These are phyloP conservation scores for Cataglyphis livida DNA, from an alignment of 2,888 invertebrate genomes.

Conservation along the genomic window DNA sequence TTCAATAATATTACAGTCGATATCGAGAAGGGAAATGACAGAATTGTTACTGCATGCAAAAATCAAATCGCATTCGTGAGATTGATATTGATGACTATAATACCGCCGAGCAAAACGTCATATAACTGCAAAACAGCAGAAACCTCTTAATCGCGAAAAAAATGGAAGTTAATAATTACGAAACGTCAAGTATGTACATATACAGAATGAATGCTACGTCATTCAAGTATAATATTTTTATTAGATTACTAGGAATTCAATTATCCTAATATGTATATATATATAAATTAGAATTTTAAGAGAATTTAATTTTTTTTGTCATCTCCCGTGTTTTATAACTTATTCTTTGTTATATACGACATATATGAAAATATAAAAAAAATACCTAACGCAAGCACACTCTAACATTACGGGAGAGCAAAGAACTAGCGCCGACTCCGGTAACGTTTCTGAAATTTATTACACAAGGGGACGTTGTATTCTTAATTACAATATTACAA, in stretches of 20 bases:
- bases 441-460: constrained; percentile 57
- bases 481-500: constrained; percentile 65
- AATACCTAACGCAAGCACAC: not conserved
- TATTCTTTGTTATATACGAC: not conserved
- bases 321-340: not conserved
- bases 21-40: not conserved
- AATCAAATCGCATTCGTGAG: constrained; percentile 18
- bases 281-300: not conserved
- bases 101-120: constrained; percentile 22
- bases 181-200: not conserved
- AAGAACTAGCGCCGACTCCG: constrained; percentile 6
- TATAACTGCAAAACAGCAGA: constrained; percentile 10
- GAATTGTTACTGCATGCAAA: constrained; percentile 18
- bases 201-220: not conserved
- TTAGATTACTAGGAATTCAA: not conserved
- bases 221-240: constrained; percentile 18
- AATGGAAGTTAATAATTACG: constrained; percentile 29
- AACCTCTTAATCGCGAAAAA: constrained; percentile 38
- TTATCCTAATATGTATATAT: not conserved
- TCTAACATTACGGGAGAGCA: not conserved
- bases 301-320: not conserved
- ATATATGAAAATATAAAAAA: constrained; percentile 1
- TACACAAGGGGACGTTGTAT: constrained; percentile 55
- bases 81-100: constrained; percentile 9
- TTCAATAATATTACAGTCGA: constrained; percentile 4